Evolutionary conservation across 2,113 vertebrate species (phyloP).

Genomic region (Peromyscus californicus): DNA sequence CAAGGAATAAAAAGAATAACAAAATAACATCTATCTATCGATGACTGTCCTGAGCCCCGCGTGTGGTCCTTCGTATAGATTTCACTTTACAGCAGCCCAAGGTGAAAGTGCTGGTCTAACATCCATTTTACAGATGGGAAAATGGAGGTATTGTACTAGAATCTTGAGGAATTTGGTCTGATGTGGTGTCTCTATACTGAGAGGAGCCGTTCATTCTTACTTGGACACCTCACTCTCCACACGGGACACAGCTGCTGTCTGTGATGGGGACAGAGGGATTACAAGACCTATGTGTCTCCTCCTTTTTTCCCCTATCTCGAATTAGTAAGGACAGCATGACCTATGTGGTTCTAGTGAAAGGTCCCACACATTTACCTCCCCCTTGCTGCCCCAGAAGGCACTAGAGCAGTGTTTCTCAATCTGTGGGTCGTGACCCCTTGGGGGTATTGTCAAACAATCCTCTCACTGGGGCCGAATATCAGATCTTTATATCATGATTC

Average conservation of each 20-base stretch:
- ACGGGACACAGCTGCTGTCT: not conserved
- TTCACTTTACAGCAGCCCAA: not conserved
- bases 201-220: not conserved
- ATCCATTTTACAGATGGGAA: conserved; percentile 1
- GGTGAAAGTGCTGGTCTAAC: not conserved
- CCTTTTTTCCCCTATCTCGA: not conserved
- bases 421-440: not conserved
- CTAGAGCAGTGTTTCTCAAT: not conserved
- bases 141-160: not conserved
- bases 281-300: not conserved
- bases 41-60: not conserved
- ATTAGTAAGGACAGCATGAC: not conserved
- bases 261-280: accelerated
- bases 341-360: not conserved
- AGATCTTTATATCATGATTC: not conserved
- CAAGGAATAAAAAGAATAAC: not conserved
- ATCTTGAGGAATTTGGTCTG: not conserved
- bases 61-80: not conserved
- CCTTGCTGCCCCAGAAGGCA: not conserved
- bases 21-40: no score
- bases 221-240: not conserved
- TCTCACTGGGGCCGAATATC: not conserved
- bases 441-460: not conserved
- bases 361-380: not conserved
- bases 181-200: not conserved